Base-by-base conservation (phyloP, 2,888 invertebrate genomes). In the Matsumyia berberina region DNA sequence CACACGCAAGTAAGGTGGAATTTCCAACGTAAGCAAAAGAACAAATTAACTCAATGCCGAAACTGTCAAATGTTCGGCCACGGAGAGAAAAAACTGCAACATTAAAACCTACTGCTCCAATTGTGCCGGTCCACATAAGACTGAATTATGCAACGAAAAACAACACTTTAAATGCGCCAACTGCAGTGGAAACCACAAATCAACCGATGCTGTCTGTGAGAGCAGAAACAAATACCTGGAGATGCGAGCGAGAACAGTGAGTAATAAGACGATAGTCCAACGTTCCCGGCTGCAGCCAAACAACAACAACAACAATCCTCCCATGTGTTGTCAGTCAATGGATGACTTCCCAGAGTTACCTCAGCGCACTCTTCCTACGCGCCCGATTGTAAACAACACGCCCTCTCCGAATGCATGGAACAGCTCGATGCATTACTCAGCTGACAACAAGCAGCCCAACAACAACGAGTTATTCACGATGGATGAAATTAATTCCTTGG, bases 71-170 rank as follows among this genome's bases (percentile, higher is more conserved):
- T 49, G 17, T 49, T 49, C 5, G 49, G 19, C 1, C 39, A 72
- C 29, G 70, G 58, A 5, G 70, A 72, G n/a, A n/a, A 44, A 12
- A n/a, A 11, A 58, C 31, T 73, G 70, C 31, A 31, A 70, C 24
- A 19, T 70, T 4, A 70, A 70, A 49, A 46, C 35, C 0, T 49
- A 46, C 9, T 42, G 53, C n/a, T 33, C 69, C 11, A 37, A 5
- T 4, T 69, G 69, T 8, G 17, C 44, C 17, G 60, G 51, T 31
- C 9, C 46, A n/a, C 72, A 72, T 17, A 37, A 69, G 4, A 55
- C 33, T 15, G 19, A 12, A 0, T n/a, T 17, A n/a, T 69, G 55
- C 39, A 55, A 12, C 15, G 17, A 39, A 8, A 7, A 24, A 7
- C 12, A 37, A 5, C 7, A 5, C 2, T 4, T 17, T 0, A 64